These are phyloP conservation scores for Pristionchus pacificus DNA, from an alignment of 1,140 invertebrate genomes.

Conservation along the genomic window DNA sequence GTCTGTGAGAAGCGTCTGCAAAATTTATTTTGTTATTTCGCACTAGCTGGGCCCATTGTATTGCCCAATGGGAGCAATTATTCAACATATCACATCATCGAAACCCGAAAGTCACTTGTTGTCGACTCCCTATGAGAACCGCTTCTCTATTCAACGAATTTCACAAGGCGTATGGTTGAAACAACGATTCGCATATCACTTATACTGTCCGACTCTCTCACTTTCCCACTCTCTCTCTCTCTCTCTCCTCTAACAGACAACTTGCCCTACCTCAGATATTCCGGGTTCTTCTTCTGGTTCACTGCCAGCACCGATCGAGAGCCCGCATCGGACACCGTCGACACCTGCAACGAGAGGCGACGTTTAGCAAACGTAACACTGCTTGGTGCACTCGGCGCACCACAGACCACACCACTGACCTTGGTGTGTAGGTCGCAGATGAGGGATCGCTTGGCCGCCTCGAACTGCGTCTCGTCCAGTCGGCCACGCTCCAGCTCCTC, in stretches of 20 bases:
- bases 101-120: too few species aligned
- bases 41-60: too few species aligned
- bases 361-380: too few species aligned
- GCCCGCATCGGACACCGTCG: slow-evolving; percentile 77
- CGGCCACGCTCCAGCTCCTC: slow-evolving; percentile 66
- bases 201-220: too few species aligned
- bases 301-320: slow-evolving; percentile 54
- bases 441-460: slow-evolving; percentile 76
- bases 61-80: too few species aligned
- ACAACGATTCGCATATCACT: too few species aligned
- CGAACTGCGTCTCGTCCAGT: slow-evolving; percentile 73
- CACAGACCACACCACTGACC: neutral
- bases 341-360: slow-evolving; percentile 51
- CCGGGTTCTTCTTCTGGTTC: neutral
- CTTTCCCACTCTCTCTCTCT: too few species aligned
- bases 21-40: neutral
- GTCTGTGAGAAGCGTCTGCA: neutral
- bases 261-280: neutral
- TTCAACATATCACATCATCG: too few species aligned
- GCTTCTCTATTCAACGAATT: too few species aligned
- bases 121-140: too few species aligned
- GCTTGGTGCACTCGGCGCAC: neutral
- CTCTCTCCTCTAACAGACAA: too few species aligned
- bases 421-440: slow-evolving; percentile 69
- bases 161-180: too few species aligned